Conservation (phyloP, 2,113 vertebrate species). For the Tauraco erythrolophus region DNA sequence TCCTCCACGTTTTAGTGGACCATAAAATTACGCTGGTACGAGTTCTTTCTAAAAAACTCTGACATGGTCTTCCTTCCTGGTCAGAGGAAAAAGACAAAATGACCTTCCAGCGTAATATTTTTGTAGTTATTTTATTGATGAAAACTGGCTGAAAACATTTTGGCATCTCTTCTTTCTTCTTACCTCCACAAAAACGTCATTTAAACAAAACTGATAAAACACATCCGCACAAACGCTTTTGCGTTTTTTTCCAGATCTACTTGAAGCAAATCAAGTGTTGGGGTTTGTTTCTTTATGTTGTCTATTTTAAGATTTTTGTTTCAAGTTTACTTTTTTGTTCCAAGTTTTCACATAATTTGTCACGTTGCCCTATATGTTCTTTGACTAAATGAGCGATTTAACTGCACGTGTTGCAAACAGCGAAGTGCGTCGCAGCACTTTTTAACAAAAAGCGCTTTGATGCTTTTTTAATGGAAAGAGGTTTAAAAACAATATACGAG, state of each 20-base stretch:
- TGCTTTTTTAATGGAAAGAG: constrained; percentile 35
- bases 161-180: neutral
- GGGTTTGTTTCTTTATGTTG: neutral
- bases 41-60: neutral
- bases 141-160: neutral
- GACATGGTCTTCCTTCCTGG: neutral
- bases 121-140: neutral
- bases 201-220: neutral
- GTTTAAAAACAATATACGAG: neutral
- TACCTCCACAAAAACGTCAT: neutral
- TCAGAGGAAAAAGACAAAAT: neutral
- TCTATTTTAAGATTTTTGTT: constrained; percentile 38
- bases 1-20: neutral
- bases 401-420: neutral
- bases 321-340: neutral
- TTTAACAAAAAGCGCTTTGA: constrained; percentile 16
- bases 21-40: neutral
- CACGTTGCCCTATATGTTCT: neutral
- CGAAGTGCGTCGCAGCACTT: neutral
- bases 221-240: neutral
- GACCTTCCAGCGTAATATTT: neutral
- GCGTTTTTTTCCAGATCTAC: neutral
- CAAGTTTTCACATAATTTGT: neutral
- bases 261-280: neutral
- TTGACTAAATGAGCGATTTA: neutral